These are phyloP conservation scores for Schrankia costaestrigalis DNA, from an alignment of 2,888 invertebrate genomes.

Conservation along the genomic window DNA sequence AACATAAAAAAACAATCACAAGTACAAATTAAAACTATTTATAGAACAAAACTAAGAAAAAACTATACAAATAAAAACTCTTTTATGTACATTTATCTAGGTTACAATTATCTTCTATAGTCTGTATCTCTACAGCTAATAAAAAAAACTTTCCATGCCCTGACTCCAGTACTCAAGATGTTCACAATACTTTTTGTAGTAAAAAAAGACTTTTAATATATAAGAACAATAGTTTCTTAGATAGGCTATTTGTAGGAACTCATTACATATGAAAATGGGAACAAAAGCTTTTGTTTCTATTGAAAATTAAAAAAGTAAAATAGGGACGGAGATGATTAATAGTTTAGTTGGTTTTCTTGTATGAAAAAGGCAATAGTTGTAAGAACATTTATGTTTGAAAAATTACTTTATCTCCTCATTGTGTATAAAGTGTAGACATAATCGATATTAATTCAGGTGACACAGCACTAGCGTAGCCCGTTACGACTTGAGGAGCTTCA, in stretches of 20 bases:
- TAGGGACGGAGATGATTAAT: neutral
- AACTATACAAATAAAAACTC: too few species aligned
- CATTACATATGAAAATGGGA: constrained; percentile 15
- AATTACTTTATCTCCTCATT: too few species aligned
- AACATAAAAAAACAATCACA: too few species aligned
- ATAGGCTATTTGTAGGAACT: constrained; percentile 20
- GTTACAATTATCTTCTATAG: too few species aligned
- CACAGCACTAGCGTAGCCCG: constrained; percentile 37
- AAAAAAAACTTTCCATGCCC: neutral
- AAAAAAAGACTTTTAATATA: constrained; percentile 23
- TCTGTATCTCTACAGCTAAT: neutral
- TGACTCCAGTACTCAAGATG: constrained; percentile 14
- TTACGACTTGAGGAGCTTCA: too few species aligned
- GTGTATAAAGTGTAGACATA: constrained; percentile 28
- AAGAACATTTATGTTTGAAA: too few species aligned
- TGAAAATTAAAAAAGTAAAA: constrained; percentile 18
- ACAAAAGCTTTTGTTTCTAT: constrained; percentile 19
- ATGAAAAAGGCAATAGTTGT: too few species aligned
- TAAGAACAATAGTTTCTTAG: constrained; percentile 19
- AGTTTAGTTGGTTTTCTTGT: too few species aligned
- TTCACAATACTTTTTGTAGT: constrained; percentile 11
- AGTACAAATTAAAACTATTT: too few species aligned
- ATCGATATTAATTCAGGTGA: constrained; percentile 55
- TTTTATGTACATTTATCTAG: too few species aligned
- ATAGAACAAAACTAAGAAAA: too few species aligned